Percentiles rank a stretch among this genome's conserved stretches.
Conservation (phyloP, 2,113 vertebrate genomes). For the Chamaetylas fuelleborni region DNA sequence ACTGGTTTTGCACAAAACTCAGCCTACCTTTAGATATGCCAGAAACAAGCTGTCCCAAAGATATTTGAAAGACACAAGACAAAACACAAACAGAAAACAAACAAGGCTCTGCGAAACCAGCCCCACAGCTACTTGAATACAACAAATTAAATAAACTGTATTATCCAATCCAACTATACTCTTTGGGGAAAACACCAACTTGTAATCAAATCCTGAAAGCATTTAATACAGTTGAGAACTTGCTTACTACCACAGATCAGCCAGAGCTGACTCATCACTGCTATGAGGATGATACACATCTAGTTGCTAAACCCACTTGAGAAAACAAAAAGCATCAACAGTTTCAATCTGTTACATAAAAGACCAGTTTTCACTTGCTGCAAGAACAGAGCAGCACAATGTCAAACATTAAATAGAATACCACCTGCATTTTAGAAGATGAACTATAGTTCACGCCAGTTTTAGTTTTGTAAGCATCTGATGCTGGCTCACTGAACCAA, state of each 20-base stretch:
- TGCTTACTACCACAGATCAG: background rate
- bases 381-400: background rate
- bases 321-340: background rate
- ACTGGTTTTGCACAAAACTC: background rate
- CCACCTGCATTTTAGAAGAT: background rate
- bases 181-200: background rate
- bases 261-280: background rate
- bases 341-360: background rate
- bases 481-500: background rate
- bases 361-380: background rate
- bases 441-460: background rate
- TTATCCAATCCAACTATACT: background rate
- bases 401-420: background rate
- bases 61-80: background rate
- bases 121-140: background rate
- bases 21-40: background rate
- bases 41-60: background rate
- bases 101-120: background rate
- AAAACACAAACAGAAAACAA: background rate
- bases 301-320: background rate
- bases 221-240: background rate
- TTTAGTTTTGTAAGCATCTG: background rate
- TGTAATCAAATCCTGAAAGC: background rate
- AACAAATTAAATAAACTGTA: background rate
- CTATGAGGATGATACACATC: background rate